Conservation (phyloP, 2,888 invertebrate species). For the Pollenia labialis region DNA sequence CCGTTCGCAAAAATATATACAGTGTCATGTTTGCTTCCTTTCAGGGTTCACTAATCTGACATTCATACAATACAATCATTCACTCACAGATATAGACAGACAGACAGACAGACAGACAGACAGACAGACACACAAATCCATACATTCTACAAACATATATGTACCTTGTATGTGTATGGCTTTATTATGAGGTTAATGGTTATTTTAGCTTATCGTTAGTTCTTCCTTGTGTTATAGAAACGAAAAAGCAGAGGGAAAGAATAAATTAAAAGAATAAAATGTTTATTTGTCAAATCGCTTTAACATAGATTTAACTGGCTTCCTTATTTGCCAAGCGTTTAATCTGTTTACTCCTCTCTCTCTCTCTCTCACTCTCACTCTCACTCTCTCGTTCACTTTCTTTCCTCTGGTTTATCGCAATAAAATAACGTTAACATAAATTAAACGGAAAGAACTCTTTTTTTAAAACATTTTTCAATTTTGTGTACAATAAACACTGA, state of each 20-base stretch:
- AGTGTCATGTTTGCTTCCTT: conserved; percentile 62
- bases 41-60: conserved; percentile 46
- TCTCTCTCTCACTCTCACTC: neutral
- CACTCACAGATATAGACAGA: neutral
- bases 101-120: neutral
- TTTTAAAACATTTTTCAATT: conserved; percentile 20
- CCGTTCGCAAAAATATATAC: conserved; percentile 57
- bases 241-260: neutral
- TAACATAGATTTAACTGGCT: conserved; percentile 53
- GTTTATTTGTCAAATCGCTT: conserved; percentile 67
- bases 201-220: conserved; percentile 38
- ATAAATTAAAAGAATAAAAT: conserved; percentile 22
- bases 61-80: neutral
- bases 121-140: neutral
- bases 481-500: neutral
- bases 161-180: neutral
- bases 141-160: neutral
- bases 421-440: conserved; percentile 48
- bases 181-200: conserved; percentile 50
- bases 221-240: neutral
- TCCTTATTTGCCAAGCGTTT: conserved; percentile 52
- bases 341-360: neutral
- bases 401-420: neutral
- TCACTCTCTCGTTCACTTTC: neutral
- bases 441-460: conserved; percentile 16